phyloP scores from a whole-genome alignment of 2,113 vertebrate genomes.

The Calyptommatus sinebrachiatus region DNA sequence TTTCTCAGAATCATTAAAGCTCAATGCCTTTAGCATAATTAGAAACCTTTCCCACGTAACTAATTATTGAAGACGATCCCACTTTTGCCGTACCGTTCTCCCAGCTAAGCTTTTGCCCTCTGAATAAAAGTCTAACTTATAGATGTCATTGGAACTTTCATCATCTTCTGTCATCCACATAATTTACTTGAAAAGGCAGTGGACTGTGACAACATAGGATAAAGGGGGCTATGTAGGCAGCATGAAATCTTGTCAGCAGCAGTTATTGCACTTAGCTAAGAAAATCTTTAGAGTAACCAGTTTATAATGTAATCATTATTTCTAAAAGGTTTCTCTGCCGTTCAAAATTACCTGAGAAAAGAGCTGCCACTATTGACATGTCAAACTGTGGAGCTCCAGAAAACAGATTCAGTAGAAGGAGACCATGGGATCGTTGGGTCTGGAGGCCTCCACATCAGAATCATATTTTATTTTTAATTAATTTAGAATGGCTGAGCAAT shows the following conservation, averaged over 20 bases:
- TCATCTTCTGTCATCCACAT: conserved; percentile 20
- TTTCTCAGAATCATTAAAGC: conserved; percentile 12
- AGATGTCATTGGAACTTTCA: conserved; percentile 28
- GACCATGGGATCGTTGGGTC: background rate
- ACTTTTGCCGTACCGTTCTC: conserved; percentile 41
- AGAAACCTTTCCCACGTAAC: conserved; percentile 24
- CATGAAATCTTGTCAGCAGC: conserved; percentile 43
- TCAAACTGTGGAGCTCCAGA: background rate
- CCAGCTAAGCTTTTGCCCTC: conserved; percentile 31
- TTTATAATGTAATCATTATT: conserved; percentile 25
- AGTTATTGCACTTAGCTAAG: conserved; percentile 25
- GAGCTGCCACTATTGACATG: conserved; percentile 7
- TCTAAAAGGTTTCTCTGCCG: conserved; percentile 9
- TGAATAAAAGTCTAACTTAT: conserved; percentile 37
- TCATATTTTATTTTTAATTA: too few relatives aligned
- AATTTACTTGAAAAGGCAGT: conserved; percentile 8
- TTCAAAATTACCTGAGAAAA: background rate
- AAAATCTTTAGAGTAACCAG: conserved; percentile 18
- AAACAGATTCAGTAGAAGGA: background rate
- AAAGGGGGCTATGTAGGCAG: conserved; percentile 24
- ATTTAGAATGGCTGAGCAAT: too few relatives aligned
- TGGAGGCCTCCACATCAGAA: background rate
- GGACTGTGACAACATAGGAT: conserved; percentile 8
- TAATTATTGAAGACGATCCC: conserved; percentile 39
- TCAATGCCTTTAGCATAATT: conserved; percentile 31